Conservation (phyloP, 2,113 vertebrate genomes). For the Lampris megalopsis region DNA sequence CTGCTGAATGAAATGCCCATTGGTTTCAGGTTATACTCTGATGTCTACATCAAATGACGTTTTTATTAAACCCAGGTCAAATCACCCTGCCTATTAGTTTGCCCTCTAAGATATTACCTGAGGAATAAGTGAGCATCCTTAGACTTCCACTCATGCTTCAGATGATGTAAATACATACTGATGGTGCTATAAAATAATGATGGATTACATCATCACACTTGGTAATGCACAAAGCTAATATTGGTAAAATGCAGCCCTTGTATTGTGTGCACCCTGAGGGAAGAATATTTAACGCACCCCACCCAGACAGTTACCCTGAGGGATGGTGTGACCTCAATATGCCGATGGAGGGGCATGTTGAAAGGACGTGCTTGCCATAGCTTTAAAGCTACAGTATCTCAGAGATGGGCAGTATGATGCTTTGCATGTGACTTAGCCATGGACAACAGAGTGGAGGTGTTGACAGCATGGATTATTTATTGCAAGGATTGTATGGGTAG, state of each 20-base stretch:
- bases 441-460: conserved; percentile 3
- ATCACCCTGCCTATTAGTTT: conserved; percentile 7
- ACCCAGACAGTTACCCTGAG: conserved; percentile 59
- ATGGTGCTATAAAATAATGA: conserved; percentile 72
- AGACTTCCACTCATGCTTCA: conserved; percentile 28
- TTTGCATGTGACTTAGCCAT: background rate
- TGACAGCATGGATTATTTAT: conserved; percentile 12
- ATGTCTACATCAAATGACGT: too few relatives aligned
- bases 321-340: conserved; percentile 63
- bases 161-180: conserved; percentile 49
- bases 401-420: background rate
- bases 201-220: conserved; percentile 58
- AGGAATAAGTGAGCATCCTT: conserved; percentile 19
- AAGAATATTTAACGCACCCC: conserved; percentile 66
- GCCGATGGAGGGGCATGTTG: conserved; percentile 31
- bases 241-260: conserved; percentile 48
- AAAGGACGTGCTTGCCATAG: conserved; percentile 9
- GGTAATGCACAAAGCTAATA: conserved; percentile 72
- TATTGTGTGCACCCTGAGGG: conserved; percentile 52
- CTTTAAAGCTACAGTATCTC: conserved; percentile 29
- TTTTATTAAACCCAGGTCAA: background rate
- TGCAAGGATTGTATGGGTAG: background rate
- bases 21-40: too few relatives aligned
- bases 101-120: conserved; percentile 1
- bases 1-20: too few relatives aligned